A percentile compares a stretch with the other conserved stretches of the same genome.
These are phyloP conservation scores for Archilochus colubris DNA, from an alignment of 2,113 vertebrate genomes.

Conservation along the genomic window DNA sequence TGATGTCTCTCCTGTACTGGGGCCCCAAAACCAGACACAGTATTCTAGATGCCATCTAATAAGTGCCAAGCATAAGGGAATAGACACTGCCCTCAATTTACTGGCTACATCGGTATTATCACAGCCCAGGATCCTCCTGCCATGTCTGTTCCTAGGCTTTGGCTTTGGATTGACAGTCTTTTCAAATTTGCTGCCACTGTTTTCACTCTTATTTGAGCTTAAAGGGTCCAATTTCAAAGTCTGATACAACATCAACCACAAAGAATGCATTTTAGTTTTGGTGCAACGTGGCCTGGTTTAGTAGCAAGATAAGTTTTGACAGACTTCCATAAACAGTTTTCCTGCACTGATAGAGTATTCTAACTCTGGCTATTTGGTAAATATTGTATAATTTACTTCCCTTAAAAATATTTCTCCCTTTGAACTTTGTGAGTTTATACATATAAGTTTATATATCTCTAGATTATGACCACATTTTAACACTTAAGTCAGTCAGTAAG, in stretches of 20 bases:
- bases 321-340: neutral
- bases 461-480: neutral
- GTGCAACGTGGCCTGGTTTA: neutral
- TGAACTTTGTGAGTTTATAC: neutral
- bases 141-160: neutral
- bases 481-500: neutral
- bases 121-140: neutral
- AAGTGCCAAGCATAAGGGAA: neutral
- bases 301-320: neutral
- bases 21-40: too few relatives aligned
- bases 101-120: neutral
- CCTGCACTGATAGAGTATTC: neutral
- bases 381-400: neutral
- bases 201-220: neutral
- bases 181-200: neutral
- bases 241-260: neutral
- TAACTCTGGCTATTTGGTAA: neutral
- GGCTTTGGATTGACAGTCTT: neutral
- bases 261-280: neutral
- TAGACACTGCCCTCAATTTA: neutral
- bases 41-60: neutral
- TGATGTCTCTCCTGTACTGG: neutral
- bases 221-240: neutral
- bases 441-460: neutral
- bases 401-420: neutral